A percentile compares a stretch with the other conserved stretches of the same genome.
These are phyloP conservation scores for Geodia barretti DNA, from an alignment of 37 sponge, comb jelly and placozoan genomes.

Conservation along the genomic window DNA sequence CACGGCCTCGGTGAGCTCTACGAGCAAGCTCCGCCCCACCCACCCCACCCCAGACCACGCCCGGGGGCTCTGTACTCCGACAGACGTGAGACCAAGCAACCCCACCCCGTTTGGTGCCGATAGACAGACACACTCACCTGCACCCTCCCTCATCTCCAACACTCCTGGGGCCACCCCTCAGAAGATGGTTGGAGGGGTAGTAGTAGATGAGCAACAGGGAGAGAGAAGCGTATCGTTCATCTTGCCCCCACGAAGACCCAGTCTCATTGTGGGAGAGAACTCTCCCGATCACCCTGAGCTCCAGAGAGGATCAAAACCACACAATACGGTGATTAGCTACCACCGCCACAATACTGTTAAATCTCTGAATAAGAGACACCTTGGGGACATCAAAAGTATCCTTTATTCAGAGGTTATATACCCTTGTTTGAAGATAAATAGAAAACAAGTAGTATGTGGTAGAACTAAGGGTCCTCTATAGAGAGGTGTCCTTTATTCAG, in stretches of 20 bases:
- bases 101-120: slow-evolving; percentile 35
- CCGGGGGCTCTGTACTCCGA: slow-evolving; percentile 26
- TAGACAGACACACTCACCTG: not conserved
- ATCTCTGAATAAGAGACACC: too few species aligned
- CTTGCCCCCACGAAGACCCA: not conserved
- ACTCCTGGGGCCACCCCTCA: not conserved
- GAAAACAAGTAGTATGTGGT: too few species aligned
- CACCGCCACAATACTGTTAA: too few species aligned
- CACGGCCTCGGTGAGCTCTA: not conserved
- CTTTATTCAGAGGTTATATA: too few species aligned
- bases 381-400: too few species aligned
- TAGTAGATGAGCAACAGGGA: not conserved
- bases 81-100: slow-evolving; percentile 47
- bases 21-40: slow-evolving; percentile 27
- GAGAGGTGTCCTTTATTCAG: too few species aligned
- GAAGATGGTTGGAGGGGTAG: not conserved
- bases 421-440: too few species aligned
- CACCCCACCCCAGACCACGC: slow-evolving; percentile 62
- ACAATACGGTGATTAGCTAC: too few species aligned
- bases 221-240: not conserved
- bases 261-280: not conserved
- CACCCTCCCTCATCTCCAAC: not conserved
- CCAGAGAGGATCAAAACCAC: too few species aligned
- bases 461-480: too few species aligned
- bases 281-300: not conserved